Evolutionary conservation across 2,797 vertebrate genomes (phyloP), one percentile per base, ranked within the genome.

Genomic region (Valencia hispanica): DNA sequence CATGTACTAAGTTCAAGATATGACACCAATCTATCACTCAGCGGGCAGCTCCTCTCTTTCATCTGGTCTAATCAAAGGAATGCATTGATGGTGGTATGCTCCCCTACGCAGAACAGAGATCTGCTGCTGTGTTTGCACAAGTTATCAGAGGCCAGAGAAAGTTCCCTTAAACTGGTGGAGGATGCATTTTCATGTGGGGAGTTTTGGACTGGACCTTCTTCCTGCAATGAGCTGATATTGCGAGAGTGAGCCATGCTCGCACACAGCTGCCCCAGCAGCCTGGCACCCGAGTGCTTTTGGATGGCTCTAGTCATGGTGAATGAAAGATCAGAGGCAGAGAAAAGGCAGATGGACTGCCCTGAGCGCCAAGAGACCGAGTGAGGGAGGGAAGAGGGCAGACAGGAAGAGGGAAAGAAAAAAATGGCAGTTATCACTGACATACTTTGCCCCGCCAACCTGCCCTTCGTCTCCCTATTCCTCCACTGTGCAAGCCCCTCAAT

Each of bases 311-410:
- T 95, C 94, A 94, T 91, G 92, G 91, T 90, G 90, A 94, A 94
- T 93, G 92, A 94, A 93, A 92, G 94, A 95, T 95, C 93, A 95
- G 91, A 92, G 88, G 87, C 79, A 88, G 79, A 91, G 85, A 86
- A 88, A 90, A 93, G 88, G 90, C 91, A 93, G 92, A 93, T 93
- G 91, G 93, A 93, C 91, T 12, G 81, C 92, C 91, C 91, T 51
- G 72, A 90, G 92, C 91, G 89, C 87, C 89, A 91, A 82, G 84
- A 83, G 86, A 90, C 73, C 79, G 86, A 91, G 91, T 81, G 82
- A 92, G 79, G 89, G 63, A 77, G 63, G 65, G 51, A 70, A 61
- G 55, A 75, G 75, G 73, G 70, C 36, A 77, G 65, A 71, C 50
- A 70, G 79, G 82, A 75, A 77, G 51, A 87, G 65, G 65, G 77